Evolutionary conservation across 2,113 vertebrate species (phyloP).

Genomic region (crab-eating macaque (Macaca fascicularis)): T2T-MFA8v1.1 NC_088389.1:119863501-119864000

Average conservation of each 20-base stretch:
- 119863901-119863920: fast-evolving
- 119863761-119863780: background rate
- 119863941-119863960: background rate
- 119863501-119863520: background rate
- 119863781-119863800: background rate
- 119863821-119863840: background rate
- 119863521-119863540: background rate
- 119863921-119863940: background rate
- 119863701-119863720: background rate
- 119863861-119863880: background rate
- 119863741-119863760: too few species aligned
- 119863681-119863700: background rate
- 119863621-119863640: background rate
- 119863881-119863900: background rate
- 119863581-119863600: background rate
- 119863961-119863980: background rate
- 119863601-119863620: background rate
- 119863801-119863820: background rate
- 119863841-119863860: too few species aligned
- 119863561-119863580: background rate
- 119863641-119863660: fast-evolving
- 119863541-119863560: background rate
- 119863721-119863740: fast-evolving
- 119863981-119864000: background rate
- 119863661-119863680: too few species aligned